Conservation (phyloP, 2,888 invertebrate genomes). For the Cantharis flavilabris region DNA sequence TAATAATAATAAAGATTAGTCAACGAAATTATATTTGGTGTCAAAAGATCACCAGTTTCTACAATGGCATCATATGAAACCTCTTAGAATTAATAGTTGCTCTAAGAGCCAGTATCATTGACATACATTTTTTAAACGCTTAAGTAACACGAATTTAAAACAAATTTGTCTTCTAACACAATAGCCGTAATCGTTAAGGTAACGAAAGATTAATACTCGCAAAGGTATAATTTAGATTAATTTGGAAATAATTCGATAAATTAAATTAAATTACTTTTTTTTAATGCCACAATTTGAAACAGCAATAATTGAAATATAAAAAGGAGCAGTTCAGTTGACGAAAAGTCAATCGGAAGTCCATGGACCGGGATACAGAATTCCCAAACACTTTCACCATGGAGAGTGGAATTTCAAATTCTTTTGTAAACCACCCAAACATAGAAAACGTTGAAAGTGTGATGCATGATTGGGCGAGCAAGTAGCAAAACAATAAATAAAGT, state of each 20-base stretch:
- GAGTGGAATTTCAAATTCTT: background rate
- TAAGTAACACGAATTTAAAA: background rate
- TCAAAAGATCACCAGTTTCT: background rate
- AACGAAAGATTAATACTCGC: background rate
- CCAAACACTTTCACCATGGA: background rate
- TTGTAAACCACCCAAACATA: background rate
- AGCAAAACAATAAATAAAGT: background rate
- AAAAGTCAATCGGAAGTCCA: background rate
- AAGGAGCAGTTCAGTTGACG: background rate
- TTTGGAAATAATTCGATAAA: background rate
- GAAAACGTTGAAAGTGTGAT: background rate
- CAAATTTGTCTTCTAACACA: background rate
- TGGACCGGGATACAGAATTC: background rate
- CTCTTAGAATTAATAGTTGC: background rate
- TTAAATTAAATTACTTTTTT: background rate
- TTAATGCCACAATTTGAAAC: background rate
- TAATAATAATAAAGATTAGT: background rate
- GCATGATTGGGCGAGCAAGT: background rate
- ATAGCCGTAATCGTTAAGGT: background rate
- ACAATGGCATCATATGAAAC: background rate
- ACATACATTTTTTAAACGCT: background rate
- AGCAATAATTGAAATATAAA: background rate
- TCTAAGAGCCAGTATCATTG: background rate
- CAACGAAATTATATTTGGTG: background rate
- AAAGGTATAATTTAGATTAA: background rate